Base-by-base conservation (phyloP, 2,113 vertebrate species). In the Lasiurus borealis region DNA sequence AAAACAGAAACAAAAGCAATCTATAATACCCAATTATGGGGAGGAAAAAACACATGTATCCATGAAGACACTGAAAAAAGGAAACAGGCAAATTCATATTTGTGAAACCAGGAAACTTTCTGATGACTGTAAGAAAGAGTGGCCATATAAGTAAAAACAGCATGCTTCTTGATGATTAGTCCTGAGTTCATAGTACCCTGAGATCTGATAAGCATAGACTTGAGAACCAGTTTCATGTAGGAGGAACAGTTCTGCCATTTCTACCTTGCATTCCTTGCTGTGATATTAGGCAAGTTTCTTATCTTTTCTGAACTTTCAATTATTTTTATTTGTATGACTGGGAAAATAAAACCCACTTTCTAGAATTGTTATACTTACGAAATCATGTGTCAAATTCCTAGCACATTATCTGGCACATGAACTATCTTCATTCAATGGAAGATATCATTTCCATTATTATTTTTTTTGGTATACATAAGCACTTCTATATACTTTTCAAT, bases 1-100 rank as follows among this genome's bases (percentile, higher is more conserved):
- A 54, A 96, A 84, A 91, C 10, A 89, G 34, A 96, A 84, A 87
- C 12, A 62, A 83, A 62, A 83, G 54, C 88, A 57, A 90, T 44
- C 31, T n/a, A 80, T 2, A 81, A 68, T 8, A 78, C 10, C n/a
- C 46, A 68, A 72, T 78, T 85, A 46, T 18, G 44, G n/a, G 72
- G 59, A 94, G 48, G 13, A 85, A 91, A 92, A 95, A 86, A 62
- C 29, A 25, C 54, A n/a, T 82, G n/a, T 40, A 69, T 27, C 64
- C 12, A 44, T 23, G 64, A 94, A 80, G 16, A 16, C 80, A 66
- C 46, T 82, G 66, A 90, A 23, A 88, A 87, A 86, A 83, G 14
- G n/a, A 5, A 76, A 80, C 9, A 5, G 71, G 76, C 9, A 71
- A 71, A 57, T 71, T 85, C 46, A 4, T 48, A 27, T 68, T 36